Base-by-base conservation (phyloP, 1,140 invertebrate genomes). In the Lithobius niger region DNA sequence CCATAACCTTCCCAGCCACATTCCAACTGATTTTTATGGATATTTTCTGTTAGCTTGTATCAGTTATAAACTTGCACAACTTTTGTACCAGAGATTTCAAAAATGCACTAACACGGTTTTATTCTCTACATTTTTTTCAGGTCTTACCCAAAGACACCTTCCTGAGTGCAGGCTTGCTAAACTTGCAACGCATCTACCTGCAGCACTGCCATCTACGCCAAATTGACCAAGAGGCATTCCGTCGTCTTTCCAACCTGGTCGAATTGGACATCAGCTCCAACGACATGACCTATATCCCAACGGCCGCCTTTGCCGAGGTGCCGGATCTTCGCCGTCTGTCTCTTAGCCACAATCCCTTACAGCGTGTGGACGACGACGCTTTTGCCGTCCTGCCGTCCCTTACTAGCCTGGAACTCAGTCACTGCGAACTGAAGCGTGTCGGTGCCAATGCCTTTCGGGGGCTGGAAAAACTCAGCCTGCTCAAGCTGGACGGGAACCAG, bases 211-310 rank as follows among this genome's bases (percentile, higher is more conserved):
- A 80, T 57, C 80, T 94, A 60, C 81, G 83, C 22, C 82, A 85
- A 70, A 89, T 95, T 67, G 84, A 93, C 67, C 77, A 82, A 40
- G 64, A 66, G 44, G 85, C 88, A 6, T 92, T 94, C 69, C 77
- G 81, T 62, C 84, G 88, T 62, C 77, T 94, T 60, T 84, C 80
- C 56, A 92, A 93, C 59, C 71, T 94, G 18, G 79, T 92, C 3
- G 88, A 93, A 73, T 79, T 94, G 31, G 84, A 90, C 68, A 67
- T 90, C 47, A 83, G 82, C 24, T 76, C 83, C 62, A 90, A 90
- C 68, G 73, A 77, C 47, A 75, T 89, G 42, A 72, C 71, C 27
- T 71, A 66, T 57, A 66, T 88, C 6, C 78, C 85, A 57, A 78
- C 79, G 42, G 75, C 81, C 27, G 86, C 85, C 0, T 88, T 89